These are phyloP conservation scores for Deroplatys truncata DNA, from an alignment of 2,888 invertebrate species.

Conservation along the genomic window DNA sequence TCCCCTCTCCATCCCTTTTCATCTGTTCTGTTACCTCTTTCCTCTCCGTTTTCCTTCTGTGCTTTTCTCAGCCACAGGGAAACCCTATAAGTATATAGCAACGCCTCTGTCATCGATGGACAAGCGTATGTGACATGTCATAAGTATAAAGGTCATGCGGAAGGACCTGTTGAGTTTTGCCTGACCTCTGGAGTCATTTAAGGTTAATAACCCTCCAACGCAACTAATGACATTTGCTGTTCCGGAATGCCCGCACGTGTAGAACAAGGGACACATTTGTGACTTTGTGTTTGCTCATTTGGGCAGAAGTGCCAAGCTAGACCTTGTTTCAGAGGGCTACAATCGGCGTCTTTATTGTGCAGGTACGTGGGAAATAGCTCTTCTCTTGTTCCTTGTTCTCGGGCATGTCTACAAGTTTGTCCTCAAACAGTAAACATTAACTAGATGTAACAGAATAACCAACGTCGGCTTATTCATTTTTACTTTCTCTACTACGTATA, in stretches of 20 bases:
- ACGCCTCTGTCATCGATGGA: neutral
- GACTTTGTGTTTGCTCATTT: neutral
- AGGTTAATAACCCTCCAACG: neutral
- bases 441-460: too few relatives aligned
- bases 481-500: too few relatives aligned
- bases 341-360: neutral
- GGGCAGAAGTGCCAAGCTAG: neutral
- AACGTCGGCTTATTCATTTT: too few relatives aligned
- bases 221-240: neutral
- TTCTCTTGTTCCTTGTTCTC: too few relatives aligned
- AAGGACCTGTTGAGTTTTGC: neutral
- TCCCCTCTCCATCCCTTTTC: too few relatives aligned
- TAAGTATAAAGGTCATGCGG: neutral
- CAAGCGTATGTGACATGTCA: neutral
- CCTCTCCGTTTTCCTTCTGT: too few relatives aligned
- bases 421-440: too few relatives aligned
- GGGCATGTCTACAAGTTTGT: too few relatives aligned
- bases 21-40: too few relatives aligned
- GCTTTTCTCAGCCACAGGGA: too few relatives aligned
- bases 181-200: neutral
- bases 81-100: too few relatives aligned
- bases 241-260: neutral
- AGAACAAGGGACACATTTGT: neutral
- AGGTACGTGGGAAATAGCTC: neutral
- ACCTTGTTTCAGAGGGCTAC: too few relatives aligned